Evolutionary conservation across 2,113 vertebrate genomes (phyloP), one percentile per base, ranked within the genome.

Genomic region (Amphiprion percula): DNA sequence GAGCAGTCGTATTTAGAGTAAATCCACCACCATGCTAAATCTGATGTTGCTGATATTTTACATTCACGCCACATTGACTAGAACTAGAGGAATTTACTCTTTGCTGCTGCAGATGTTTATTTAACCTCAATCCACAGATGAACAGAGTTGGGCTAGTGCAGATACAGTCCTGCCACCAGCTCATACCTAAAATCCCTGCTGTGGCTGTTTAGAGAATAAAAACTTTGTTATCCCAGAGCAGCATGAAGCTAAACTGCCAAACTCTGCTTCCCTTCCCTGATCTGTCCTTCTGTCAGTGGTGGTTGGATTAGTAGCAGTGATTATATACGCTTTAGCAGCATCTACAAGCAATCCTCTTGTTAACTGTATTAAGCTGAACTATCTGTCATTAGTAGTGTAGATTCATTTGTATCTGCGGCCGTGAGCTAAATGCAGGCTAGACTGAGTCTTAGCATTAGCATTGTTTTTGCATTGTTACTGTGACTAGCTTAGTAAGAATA

Each of bases 251-350:
- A 3, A 50, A 19, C 58, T 24, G 58, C 37, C 67, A 58, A 70
- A 74, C 61, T 52, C 63, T 28, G 41, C 44, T 44, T 49, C 49
- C 62, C 46, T 33, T 0, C 3, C 41, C 60, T 55, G 68, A 79
- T 83, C 85, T 81, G 80, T 72, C 80, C 50, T 68, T 70, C 83
- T 82, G 78, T 56, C 55, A 3, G 69, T 16, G 37, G 58, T 49
- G 64, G 70, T 19, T 80, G 47, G 19, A 50, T 83, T 61, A 70
- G 74, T 60, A 86, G 85, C 61, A 53, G 66, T 64, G 68, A 49
- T 24, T n/a, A 68, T 59, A 50, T 0, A 44, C 41, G 33, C 60
- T 30, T 46, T 33, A n/a, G 37, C 10, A 69, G 78, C 69, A 70
- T 79, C 50, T 82, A 69, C 4, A 56, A 84, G 74, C 72, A 41